Conservation (phyloP, 2,113 vertebrate genomes). For the Clarias batrachus region DNA sequence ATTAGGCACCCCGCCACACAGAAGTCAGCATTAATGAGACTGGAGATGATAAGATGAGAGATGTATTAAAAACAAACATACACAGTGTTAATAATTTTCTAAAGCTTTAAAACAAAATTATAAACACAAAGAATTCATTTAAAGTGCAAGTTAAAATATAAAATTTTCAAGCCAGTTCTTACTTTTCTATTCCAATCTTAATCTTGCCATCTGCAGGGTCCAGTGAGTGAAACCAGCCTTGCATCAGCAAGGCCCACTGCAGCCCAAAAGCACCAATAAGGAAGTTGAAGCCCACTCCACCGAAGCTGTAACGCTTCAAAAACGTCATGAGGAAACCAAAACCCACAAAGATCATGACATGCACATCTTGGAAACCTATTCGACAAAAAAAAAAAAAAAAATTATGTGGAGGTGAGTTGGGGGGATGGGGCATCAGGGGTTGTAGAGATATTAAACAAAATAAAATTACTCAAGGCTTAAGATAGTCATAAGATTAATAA, state of each 20-base stretch:
- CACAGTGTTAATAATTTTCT: neutral
- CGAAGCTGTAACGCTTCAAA: conserved; percentile 89
- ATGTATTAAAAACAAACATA: neutral
- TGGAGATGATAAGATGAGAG: conserved; percentile 55
- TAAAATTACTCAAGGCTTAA: neutral
- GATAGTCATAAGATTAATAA: no score
- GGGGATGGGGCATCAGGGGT: no score
- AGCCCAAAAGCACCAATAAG: conserved; percentile 90
- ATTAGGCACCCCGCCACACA: conserved; percentile 88
- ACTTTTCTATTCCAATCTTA: conserved; percentile 83
- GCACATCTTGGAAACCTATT: conserved; percentile 94
- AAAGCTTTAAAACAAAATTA: neutral
- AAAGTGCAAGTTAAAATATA: neutral
- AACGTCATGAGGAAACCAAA: conserved; percentile 98
- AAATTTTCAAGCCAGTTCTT: conserved; percentile 20
- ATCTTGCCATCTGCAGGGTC: conserved; percentile 72
- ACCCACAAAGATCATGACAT: conserved; percentile 97
- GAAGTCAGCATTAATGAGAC: conserved; percentile 96
- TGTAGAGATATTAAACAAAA: neutral
- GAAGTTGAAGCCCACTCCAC: conserved; percentile 92
- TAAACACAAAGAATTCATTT: neutral
- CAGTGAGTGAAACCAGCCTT: conserved; percentile 89
- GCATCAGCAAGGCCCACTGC: conserved; percentile 97
- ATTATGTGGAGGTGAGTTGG: neutral
- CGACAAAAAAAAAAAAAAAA: neutral